These are phyloP conservation scores for Sepiola atlantica DNA, from an alignment of 2,888 invertebrate genomes.

Conservation along the genomic window DNA sequence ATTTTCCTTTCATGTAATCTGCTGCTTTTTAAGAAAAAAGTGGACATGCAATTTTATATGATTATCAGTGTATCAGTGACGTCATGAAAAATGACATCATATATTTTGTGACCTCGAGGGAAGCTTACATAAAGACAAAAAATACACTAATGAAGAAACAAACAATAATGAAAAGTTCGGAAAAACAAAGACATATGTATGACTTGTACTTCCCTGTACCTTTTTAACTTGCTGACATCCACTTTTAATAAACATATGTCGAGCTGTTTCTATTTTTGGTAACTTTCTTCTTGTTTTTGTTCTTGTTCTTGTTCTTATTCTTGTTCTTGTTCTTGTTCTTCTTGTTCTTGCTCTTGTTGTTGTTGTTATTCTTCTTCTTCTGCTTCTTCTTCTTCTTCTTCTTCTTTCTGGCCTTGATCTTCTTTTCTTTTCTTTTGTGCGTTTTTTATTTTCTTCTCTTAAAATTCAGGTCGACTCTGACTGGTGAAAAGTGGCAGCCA, in stretches of 20 bases:
- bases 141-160: not conserved
- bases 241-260: constrained; percentile 23
- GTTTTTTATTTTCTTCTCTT: not conserved
- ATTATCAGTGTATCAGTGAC: too few relatives aligned
- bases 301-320: too few relatives aligned
- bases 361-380: too few relatives aligned
- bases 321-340: too few relatives aligned
- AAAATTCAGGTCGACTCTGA: not conserved
- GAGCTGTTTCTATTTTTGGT: not conserved
- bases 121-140: too few relatives aligned
- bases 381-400: not conserved
- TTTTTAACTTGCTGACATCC: not conserved
- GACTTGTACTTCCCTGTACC: not conserved
- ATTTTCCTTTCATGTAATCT: too few relatives aligned
- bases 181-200: not conserved
- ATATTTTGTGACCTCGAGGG: too few relatives aligned
- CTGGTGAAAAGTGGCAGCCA: not conserved
- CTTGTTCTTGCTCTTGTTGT: too few relatives aligned
- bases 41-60: too few relatives aligned
- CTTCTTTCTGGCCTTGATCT: constrained; percentile 15
- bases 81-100: too few relatives aligned
- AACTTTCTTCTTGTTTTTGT: too few relatives aligned
- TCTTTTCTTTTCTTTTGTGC: not conserved
- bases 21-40: too few relatives aligned
- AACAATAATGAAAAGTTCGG: not conserved